A percentile compares a stretch with the other conserved stretches of the same genome.
These are phyloP conservation scores for Telenomus remus DNA, from an alignment of 1,140 invertebrate species.

Conservation along the genomic window DNA sequence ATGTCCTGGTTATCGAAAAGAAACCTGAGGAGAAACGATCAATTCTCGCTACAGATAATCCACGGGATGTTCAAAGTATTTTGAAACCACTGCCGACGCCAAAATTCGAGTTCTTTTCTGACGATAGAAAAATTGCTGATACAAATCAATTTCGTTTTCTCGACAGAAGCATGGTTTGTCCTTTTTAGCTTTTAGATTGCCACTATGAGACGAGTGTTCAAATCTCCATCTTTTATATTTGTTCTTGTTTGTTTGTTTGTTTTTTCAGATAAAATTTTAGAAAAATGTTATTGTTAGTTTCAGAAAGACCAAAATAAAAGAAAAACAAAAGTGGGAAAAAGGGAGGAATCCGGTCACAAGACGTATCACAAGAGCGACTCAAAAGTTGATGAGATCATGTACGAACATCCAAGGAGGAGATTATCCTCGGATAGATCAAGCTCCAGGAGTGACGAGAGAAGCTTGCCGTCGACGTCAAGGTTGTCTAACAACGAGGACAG, in stretches of 20 bases:
- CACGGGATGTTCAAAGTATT: no score
- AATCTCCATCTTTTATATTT: no score
- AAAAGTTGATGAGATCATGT: background rate
- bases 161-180: no score
- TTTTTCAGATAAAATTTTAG: background rate
- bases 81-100: no score
- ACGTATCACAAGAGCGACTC: constrained; percentile 2
- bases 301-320: constrained; percentile 4
- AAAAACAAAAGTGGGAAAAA: background rate
- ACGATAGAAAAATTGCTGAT: no score
- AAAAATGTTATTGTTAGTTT: background rate
- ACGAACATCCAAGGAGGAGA: background rate
- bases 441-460: constrained; percentile 13
- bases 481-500: background rate
- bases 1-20: background rate
- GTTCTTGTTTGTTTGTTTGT: no score
- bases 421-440: constrained; percentile 11
- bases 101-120: no score
- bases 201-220: no score
- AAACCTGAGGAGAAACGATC: constrained; percentile 2
- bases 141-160: no score
- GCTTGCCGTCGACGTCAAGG: background rate
- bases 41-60: background rate
- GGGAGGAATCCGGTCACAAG: constrained; percentile 10
- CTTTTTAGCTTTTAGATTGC: no score